A percentile compares a stretch with the other conserved stretches of the same genome.
Conservation (phyloP, 2,888 invertebrate genomes). For the Dysmachus trigonus region DNA sequence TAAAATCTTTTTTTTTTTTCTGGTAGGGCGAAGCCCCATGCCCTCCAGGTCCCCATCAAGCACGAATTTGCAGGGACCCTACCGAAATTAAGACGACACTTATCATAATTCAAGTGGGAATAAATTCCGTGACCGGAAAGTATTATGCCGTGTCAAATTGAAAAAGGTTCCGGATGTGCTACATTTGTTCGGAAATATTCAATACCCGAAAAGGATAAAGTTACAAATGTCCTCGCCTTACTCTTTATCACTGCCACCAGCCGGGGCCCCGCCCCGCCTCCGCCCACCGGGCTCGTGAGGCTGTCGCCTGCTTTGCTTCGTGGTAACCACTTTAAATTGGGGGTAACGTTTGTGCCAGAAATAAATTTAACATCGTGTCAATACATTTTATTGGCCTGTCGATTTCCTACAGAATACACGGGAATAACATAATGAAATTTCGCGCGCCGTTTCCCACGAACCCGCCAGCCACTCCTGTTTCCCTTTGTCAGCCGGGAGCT, state of each 20-base stretch:
- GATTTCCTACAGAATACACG: slow-evolving; percentile 41
- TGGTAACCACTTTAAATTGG: slow-evolving; percentile 47
- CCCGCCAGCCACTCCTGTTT: background rate
- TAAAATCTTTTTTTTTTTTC: background rate
- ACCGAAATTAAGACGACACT: slow-evolving; percentile 45
- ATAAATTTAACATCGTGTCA: slow-evolving; percentile 50
- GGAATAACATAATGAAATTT: slow-evolving; percentile 23
- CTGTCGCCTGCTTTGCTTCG: slow-evolving; percentile 44
- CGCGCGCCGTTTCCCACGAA: slow-evolving; percentile 25
- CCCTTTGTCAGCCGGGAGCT: background rate
- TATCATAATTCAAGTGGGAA: slow-evolving; percentile 51
- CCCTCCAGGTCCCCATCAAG: background rate
- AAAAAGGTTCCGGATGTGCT: slow-evolving; percentile 51
- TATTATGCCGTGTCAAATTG: slow-evolving; percentile 50
- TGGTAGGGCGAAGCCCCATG: background rate
- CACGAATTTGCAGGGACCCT: background rate
- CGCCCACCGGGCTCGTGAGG: background rate
- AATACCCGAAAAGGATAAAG: slow-evolving; percentile 44
- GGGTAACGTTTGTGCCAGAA: slow-evolving; percentile 47
- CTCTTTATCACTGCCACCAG: slow-evolving; percentile 36
- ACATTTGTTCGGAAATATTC: slow-evolving; percentile 50
- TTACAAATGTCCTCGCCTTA: slow-evolving; percentile 42
- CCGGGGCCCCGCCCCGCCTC: background rate
- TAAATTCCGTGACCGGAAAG: slow-evolving; percentile 51
- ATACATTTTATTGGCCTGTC: slow-evolving; percentile 49